Evolutionary conservation across 1,140 invertebrate species (phyloP).

Genomic region (Charaxes varanes): DNA sequence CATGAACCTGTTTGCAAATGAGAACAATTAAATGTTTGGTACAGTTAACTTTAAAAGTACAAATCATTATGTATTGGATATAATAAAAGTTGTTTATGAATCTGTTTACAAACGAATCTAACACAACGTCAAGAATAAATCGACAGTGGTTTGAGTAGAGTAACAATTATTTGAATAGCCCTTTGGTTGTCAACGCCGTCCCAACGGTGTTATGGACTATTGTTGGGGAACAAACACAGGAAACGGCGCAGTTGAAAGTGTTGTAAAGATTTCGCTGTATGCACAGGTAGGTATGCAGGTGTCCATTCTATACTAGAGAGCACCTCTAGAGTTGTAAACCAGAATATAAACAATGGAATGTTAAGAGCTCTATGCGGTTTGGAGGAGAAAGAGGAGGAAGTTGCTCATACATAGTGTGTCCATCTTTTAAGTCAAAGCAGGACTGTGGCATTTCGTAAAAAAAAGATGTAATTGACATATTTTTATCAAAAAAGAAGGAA

Average conservation of each 20-base stretch:
- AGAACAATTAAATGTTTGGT: too few relatives aligned
- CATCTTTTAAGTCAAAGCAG: too few relatives aligned
- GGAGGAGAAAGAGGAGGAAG: constrained; percentile 55
- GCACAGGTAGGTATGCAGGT: constrained; percentile 59
- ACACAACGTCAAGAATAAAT: constrained; percentile 37
- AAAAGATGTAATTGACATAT: too few relatives aligned
- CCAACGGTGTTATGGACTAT: constrained; percentile 52
- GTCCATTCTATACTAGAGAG: constrained; percentile 39
- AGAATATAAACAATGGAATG: constrained; percentile 47
- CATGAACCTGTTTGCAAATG: too few relatives aligned
- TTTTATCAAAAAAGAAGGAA: too few relatives aligned
- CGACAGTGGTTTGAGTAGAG: constrained; percentile 26
- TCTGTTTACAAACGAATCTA: neutral
- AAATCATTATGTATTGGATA: too few relatives aligned
- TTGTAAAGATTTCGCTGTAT: constrained; percentile 54
- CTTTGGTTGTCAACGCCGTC: constrained; percentile 42
- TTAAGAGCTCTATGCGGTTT: constrained; percentile 41
- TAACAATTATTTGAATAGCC: constrained; percentile 42
- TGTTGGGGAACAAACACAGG: constrained; percentile 65
- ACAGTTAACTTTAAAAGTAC: too few relatives aligned
- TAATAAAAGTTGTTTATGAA: neutral
- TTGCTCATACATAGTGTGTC: too few relatives aligned
- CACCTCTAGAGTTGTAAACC: constrained; percentile 44
- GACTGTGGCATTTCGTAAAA: too few relatives aligned
- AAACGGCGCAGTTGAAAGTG: constrained; percentile 69